Conservation (phyloP, 2,113 vertebrate species). For the Poeciliopsis turrubarensis region DNA sequence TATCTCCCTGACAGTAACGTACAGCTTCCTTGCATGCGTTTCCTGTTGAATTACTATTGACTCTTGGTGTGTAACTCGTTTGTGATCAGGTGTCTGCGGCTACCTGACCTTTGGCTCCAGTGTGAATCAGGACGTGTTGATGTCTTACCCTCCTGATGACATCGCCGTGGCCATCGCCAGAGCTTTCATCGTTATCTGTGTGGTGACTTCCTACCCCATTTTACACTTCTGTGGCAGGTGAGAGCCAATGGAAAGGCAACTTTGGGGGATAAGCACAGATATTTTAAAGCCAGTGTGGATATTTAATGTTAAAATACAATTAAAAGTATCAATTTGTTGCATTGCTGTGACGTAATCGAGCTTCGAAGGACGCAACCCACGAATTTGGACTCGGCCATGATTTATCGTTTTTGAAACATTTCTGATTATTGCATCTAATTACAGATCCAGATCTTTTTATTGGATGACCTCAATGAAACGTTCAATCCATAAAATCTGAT, state of each 20-base stretch:
- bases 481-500: not conserved
- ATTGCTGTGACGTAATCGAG: no score
- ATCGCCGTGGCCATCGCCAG: slow-evolving; percentile 91
- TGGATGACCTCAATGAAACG: not conserved
- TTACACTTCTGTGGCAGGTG: slow-evolving; percentile 97
- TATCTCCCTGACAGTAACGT: not conserved
- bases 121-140: slow-evolving; percentile 91
- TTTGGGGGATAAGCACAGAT: not conserved
- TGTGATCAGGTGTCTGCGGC: slow-evolving; percentile 88
- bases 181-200: slow-evolving; percentile 92
- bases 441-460: not conserved
- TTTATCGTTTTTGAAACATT: no score
- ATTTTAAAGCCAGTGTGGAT: not conserved
- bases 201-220: slow-evolving; percentile 96
- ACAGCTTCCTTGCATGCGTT: not conserved
- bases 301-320: no score
- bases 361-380: no score
- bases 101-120: slow-evolving; percentile 91
- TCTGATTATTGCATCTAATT: no score
- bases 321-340: no score
- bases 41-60: not conserved
- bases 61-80: not conserved
- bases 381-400: no score
- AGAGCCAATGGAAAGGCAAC: slow-evolving; percentile 10
- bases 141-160: slow-evolving; percentile 93